Percentiles rank a stretch among this genome's conserved stretches.
These are phyloP conservation scores for Archips crataeganus DNA, from an alignment of 2,888 invertebrate species.

Conservation along the genomic window DNA sequence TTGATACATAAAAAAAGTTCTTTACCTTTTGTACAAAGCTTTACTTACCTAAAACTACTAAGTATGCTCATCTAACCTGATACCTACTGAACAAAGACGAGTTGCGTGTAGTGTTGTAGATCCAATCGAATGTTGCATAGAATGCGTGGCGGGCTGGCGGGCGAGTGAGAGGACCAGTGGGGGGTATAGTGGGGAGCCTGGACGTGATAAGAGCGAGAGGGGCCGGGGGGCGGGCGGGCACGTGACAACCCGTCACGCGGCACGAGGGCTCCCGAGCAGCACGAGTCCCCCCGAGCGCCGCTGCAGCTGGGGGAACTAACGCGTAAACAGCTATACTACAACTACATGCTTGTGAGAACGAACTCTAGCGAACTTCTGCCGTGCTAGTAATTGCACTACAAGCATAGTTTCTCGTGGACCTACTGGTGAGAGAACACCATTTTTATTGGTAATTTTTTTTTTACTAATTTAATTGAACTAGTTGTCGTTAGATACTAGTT, in stretches of 20 bases:
- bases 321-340: conserved; percentile 16
- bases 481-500: neutral
- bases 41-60: neutral
- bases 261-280: conserved; percentile 56
- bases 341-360: conserved; percentile 11
- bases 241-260: conserved; percentile 70
- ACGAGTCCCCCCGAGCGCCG: conserved; percentile 56
- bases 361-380: conserved; percentile 35
- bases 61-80: neutral
- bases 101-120: neutral
- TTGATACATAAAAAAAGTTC: no score
- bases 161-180: conserved; percentile 50
- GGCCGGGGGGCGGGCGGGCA: conserved; percentile 49
- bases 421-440: neutral
- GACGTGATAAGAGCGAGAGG: conserved; percentile 52
- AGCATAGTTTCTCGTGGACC: conserved; percentile 35
- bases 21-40: no score
- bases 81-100: neutral
- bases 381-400: conserved; percentile 39
- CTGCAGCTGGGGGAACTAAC: conserved; percentile 50
- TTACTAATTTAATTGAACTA: neutral
- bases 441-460: neutral
- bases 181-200: conserved; percentile 55
- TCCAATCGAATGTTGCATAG: conserved; percentile 11
- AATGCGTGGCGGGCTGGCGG: conserved; percentile 41